These are phyloP conservation scores for Lasioglossum pauxillum DNA, from an alignment of 2,888 invertebrate genomes.

Conservation along the genomic window DNA sequence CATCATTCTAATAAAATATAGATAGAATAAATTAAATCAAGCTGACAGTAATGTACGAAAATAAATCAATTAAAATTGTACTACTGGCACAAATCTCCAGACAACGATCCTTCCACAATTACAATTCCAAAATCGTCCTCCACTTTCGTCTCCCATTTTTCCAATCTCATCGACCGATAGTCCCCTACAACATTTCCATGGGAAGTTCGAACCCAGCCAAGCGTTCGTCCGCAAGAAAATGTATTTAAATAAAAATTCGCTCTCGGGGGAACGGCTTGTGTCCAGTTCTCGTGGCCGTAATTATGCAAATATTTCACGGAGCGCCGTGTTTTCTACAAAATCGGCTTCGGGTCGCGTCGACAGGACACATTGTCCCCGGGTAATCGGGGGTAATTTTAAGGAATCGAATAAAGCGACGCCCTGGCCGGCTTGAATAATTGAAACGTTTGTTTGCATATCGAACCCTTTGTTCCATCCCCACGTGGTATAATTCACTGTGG, in stretches of 20 bases:
- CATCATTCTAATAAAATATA: background rate
- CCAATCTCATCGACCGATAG: background rate
- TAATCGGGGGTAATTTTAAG: conserved; percentile 64
- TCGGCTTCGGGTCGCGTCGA: conserved; percentile 26
- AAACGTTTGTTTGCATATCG: conserved; percentile 71
- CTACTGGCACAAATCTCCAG: background rate
- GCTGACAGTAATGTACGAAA: background rate
- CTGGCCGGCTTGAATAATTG: conserved; percentile 62
- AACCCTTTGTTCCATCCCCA: conserved; percentile 52
- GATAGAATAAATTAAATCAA: background rate
- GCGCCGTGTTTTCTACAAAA: conserved; percentile 29
- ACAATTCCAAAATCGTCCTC: background rate
- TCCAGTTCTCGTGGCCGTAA: conserved; percentile 27
- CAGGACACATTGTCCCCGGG: conserved; percentile 44
- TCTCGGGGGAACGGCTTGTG: background rate
- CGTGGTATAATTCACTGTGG: conserved; percentile 57
- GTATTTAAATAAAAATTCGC: background rate
- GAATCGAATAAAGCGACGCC: conserved; percentile 57
- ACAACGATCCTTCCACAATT: no score
- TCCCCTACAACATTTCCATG: background rate
- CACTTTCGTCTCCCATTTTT: background rate
- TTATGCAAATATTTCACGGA: conserved; percentile 51
- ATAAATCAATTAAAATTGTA: background rate
- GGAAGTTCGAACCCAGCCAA: background rate
- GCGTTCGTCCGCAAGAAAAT: background rate